These are phyloP conservation scores for Gonatopus flavifemur DNA, from an alignment of 1,140 invertebrate genomes.

Conservation along the genomic window DNA sequence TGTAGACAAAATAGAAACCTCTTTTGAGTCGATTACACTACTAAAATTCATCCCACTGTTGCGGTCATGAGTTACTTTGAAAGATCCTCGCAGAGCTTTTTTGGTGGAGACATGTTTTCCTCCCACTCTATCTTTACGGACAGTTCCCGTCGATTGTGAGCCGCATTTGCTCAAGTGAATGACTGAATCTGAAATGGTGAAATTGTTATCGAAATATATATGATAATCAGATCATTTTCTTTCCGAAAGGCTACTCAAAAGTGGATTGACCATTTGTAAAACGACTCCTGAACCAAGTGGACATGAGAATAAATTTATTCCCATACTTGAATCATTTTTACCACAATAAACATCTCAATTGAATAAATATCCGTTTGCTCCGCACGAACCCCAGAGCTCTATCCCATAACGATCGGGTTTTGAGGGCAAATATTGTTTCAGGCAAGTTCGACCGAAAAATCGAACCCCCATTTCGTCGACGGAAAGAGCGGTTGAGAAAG, in stretches of 20 bases:
- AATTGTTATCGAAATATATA: constrained; percentile 14
- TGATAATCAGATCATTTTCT: constrained; percentile 11
- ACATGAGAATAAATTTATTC: constrained; percentile 5
- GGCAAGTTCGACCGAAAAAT: too few species aligned
- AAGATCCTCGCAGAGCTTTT: constrained; percentile 6
- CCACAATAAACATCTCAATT: too few species aligned
- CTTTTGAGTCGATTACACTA: constrained; percentile 12
- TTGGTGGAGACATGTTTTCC: constrained; percentile 4
- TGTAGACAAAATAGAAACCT: constrained; percentile 7
- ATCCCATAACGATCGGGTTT: too few species aligned
- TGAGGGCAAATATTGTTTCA: too few species aligned
- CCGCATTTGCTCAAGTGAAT: constrained; percentile 11
- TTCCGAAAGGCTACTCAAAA: constrained; percentile 2
- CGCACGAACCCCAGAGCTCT: too few species aligned
- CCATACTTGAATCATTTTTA: too few species aligned
- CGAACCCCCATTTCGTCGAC: too few species aligned
- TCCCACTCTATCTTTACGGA: constrained; percentile 12
- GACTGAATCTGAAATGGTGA: constrained; percentile 13
- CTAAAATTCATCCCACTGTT: constrained; percentile 13
- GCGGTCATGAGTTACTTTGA: constrained; percentile 7
- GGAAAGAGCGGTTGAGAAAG: too few species aligned
- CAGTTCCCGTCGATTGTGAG: constrained; percentile 7
- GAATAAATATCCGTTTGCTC: too few species aligned
- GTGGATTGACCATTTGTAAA: constrained; percentile 7
- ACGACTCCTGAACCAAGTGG: constrained; percentile 5